phyloP scores from a whole-genome alignment of 2,888 invertebrate species.

The Onchidella celtica region DNA sequence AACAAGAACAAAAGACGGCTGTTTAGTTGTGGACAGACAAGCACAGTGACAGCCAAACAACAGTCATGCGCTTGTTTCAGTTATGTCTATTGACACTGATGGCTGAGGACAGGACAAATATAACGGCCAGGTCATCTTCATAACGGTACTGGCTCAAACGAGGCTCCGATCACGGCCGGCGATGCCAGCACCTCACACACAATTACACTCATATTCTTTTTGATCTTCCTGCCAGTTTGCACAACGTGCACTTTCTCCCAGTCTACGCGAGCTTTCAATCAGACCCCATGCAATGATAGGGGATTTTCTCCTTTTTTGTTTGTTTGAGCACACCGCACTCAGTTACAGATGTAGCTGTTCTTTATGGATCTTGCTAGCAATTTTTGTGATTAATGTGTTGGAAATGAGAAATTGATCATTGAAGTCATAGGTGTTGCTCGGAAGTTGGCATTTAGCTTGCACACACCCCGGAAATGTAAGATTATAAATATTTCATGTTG shows the following conservation, averaged over 20 bases:
- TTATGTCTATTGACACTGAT: neutral
- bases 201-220: slow-evolving; percentile 26
- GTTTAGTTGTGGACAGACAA: neutral
- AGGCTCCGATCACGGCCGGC: slow-evolving; percentile 24
- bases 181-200: slow-evolving; percentile 12
- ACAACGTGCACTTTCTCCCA: slow-evolving; percentile 14
- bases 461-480: too few species aligned
- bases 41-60: neutral
- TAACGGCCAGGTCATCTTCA: slow-evolving; percentile 16
- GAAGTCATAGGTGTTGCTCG: too few species aligned
- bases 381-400: too few species aligned
- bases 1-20: neutral
- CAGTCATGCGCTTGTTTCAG: slow-evolving; percentile 25
- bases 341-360: too few species aligned
- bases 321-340: too few species aligned
- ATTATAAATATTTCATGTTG: too few species aligned
- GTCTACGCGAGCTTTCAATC: too few species aligned
- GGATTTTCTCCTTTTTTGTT: too few species aligned
- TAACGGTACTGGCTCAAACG: neutral
- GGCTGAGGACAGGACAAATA: slow-evolving; percentile 25
- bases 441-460: too few species aligned
- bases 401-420: too few species aligned
- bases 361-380: too few species aligned
- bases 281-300: too few species aligned
- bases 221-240: slow-evolving; percentile 12